phyloP scores from a whole-genome alignment of 2,113 vertebrate species.

The Hippoglossus stenolepis region DNA sequence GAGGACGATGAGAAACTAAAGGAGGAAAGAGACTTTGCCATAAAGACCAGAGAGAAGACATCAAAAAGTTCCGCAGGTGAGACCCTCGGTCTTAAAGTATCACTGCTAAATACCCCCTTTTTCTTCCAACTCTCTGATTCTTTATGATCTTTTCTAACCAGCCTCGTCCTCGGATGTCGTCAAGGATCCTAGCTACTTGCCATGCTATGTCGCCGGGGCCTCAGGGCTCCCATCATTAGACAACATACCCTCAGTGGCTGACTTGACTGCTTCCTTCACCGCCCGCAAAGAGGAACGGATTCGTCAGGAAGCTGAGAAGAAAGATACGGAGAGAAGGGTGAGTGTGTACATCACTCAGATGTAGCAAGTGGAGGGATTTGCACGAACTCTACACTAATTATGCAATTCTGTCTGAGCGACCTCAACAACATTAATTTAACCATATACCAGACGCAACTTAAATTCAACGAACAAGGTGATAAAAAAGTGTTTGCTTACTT shows the following conservation, averaged over 20 bases:
- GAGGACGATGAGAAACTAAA: conserved; percentile 90
- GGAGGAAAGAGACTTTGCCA: conserved; percentile 87
- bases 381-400: not conserved
- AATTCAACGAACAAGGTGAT: no score
- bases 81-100: not conserved
- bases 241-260: conserved; percentile 83
- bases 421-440: not conserved
- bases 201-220: conserved; percentile 68
- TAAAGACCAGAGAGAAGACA: conserved; percentile 93
- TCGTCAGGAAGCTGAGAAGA: conserved; percentile 86
- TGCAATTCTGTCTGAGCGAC: not conserved
- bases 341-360: not conserved
- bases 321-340: conserved; percentile 85
- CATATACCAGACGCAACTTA: not conserved
- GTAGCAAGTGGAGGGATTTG: not conserved
- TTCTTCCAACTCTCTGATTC: not conserved
- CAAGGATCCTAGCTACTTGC: conserved; percentile 76
- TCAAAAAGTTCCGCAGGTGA: conserved; percentile 86
- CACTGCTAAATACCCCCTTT: not conserved
- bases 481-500: no score
- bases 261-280: conserved; percentile 84
- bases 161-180: conserved; percentile 65
- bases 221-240: conserved; percentile 72
- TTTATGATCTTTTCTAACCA: conserved; percentile 24
- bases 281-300: conserved; percentile 84